Evolutionary conservation across 2,888 invertebrate genomes (phyloP), one percentile per base, ranked within the genome.

Genomic region (Mallateleia sp.): DNA sequence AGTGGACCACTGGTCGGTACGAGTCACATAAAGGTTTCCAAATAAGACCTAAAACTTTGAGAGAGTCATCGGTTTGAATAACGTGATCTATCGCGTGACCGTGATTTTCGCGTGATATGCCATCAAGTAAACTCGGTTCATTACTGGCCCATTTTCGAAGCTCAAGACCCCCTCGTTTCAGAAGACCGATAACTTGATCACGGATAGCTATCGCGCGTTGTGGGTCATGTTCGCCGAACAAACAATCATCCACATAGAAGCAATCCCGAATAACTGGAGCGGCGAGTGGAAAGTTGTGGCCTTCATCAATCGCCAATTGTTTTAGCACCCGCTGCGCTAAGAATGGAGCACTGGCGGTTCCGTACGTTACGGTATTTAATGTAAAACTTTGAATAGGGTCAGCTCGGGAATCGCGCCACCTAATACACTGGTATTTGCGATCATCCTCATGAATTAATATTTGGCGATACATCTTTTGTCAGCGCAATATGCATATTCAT

Each of bases 141-240:
- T 74, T 75, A 42, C 62, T 62, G 5, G 67, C 58, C 85, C 85
- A 88, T 54, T 85, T 82, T 0, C 85, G 47, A 0, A 82, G 56
- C 0, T 85, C 18, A 64, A 87, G 80, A 0, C 58, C 25, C 0
- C 62, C 87, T 0, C 50, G 20, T n/a, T n/a, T n/a, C n/a, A n/a
- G n/a, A n/a, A n/a, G n/a, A n/a, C n/a, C n/a, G n/a, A n/a, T 8
- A 4, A 72, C 7, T 28, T 72, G 72, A 32, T 74, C 60, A 4
- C 60, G 74, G 4, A 25, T 60, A 0, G 42, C 22, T 5, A 8
- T 15, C 0, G 72, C 42, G 0, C 6, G 7, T 15, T 8, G 14
- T 1, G 20, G 1, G 20, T 32, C 25, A 50, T 79, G 56, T 9
- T 50, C 67, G 3, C 84, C 72, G 58, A 84, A 66, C 1, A 72